Percentiles rank a stretch among this genome's conserved stretches.
Conservation (phyloP, 2,113 vertebrate species). For the Nothobranchius kuhntae region DNA sequence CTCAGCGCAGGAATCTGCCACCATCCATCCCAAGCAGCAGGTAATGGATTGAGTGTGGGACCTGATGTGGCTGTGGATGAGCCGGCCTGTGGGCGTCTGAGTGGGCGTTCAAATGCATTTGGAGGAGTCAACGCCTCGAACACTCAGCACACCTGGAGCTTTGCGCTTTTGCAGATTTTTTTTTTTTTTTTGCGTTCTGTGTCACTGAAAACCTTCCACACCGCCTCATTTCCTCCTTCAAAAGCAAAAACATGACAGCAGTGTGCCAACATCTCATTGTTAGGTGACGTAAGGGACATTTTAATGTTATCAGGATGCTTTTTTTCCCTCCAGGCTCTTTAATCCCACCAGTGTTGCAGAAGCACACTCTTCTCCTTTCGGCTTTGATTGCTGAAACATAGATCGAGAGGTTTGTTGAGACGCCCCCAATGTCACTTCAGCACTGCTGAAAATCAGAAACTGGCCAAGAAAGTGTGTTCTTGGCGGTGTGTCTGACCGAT, state of each 20-base stretch:
- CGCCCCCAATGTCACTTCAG: conserved; percentile 11
- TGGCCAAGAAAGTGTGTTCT: conserved; percentile 38
- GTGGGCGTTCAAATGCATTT: conserved; percentile 73
- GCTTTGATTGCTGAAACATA: conserved; percentile 39
- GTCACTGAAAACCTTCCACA: background rate
- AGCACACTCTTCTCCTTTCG: conserved; percentile 1
- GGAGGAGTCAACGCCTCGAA: conserved; percentile 50
- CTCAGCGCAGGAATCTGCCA: conserved; percentile 46
- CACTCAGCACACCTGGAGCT: conserved; percentile 57
- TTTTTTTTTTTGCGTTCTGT: background rate
- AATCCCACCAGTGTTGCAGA: conserved; percentile 33
- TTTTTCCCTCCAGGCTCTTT: conserved; percentile 10
- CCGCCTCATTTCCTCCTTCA: conserved; percentile 22
- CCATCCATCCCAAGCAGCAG: conserved; percentile 62
- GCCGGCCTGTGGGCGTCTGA: conserved; percentile 64
- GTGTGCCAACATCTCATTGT: conserved; percentile 15
- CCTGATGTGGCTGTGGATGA: conserved; percentile 69
- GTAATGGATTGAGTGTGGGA: conserved; percentile 65
- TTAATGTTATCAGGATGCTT: conserved; percentile 24
- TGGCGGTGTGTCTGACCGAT: conserved; percentile 27
- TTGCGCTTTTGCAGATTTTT: conserved; percentile 47
- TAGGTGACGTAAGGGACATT: conserved; percentile 29
- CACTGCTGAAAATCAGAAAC: conserved; percentile 46
- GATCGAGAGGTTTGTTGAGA: conserved; percentile 27
- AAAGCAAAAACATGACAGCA: conserved; percentile 33